Evolutionary conservation across 1,140 invertebrate genomes (phyloP).

Genomic region (Apis florea): DNA sequence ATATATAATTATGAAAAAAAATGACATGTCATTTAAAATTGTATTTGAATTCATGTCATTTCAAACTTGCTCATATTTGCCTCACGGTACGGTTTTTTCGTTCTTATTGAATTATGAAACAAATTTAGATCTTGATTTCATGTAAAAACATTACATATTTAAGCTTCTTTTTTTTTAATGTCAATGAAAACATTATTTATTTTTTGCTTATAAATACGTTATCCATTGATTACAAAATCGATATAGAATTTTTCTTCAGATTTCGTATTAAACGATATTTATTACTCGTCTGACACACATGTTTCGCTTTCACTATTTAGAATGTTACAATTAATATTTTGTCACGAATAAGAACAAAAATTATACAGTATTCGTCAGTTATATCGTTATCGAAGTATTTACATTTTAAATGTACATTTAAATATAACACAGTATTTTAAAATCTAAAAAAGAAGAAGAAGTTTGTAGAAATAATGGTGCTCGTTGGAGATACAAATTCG

Average conservation of each 20-base stretch:
- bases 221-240: not conserved
- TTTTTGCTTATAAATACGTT: not conserved
- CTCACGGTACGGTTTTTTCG: not conserved
- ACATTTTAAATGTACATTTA: not conserved
- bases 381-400: not conserved
- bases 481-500: conserved; percentile 40
- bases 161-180: not conserved
- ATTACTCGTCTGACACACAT: not conserved
- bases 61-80: no score
- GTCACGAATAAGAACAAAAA: not conserved
- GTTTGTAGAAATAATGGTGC: conserved; percentile 20
- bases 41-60: no score
- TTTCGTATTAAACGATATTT: not conserved
- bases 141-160: conserved; percentile 7
- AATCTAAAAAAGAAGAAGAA: no score
- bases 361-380: not conserved
- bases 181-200: not conserved
- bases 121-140: not conserved
- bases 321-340: not conserved
- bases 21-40: no score
- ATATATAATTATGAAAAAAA: no score
- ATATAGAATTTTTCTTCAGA: not conserved
- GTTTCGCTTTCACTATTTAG: not conserved
- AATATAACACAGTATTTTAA: not conserved
- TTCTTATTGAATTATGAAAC: not conserved